Percentiles rank a stretch among this genome's conserved stretches.
These are phyloP conservation scores for Melinaea menophilus DNA, from an alignment of 2,888 invertebrate species.

Conservation along the genomic window DNA sequence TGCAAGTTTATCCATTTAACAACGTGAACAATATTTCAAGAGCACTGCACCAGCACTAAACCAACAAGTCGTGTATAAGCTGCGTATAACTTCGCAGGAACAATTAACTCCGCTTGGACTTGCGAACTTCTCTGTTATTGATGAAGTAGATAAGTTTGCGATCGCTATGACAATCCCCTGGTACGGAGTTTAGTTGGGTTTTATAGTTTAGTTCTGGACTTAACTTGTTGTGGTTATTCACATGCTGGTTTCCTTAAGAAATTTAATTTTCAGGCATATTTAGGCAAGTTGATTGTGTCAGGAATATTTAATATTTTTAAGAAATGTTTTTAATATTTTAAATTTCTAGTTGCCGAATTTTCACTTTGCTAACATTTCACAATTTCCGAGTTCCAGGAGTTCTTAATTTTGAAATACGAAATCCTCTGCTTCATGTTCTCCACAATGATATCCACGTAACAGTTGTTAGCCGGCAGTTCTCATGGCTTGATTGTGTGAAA, in stretches of 20 bases:
- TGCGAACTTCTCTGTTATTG: slow-evolving; percentile 25
- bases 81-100: slow-evolving; percentile 19
- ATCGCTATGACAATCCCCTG: slow-evolving; percentile 18
- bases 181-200: slow-evolving; percentile 2
- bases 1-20: slow-evolving; percentile 2
- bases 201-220: neutral
- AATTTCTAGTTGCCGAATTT: no score
- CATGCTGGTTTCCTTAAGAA: no score
- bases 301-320: no score
- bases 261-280: no score
- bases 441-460: slow-evolving; percentile 3
- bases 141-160: slow-evolving; percentile 26
- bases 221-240: no score
- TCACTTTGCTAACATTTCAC: neutral
- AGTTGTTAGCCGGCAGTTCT: slow-evolving; percentile 8
- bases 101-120: slow-evolving; percentile 28
- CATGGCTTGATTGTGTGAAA: slow-evolving; percentile 23
- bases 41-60: neutral
- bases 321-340: no score
- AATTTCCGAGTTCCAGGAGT: neutral
- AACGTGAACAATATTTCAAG: slow-evolving; percentile 2
- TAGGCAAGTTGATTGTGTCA: no score
- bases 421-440: neutral
- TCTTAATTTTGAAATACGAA: neutral
- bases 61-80: slow-evolving; percentile 7